phyloP scores from a whole-genome alignment of 2,113 vertebrate species.

The Bubo bubo region DNA sequence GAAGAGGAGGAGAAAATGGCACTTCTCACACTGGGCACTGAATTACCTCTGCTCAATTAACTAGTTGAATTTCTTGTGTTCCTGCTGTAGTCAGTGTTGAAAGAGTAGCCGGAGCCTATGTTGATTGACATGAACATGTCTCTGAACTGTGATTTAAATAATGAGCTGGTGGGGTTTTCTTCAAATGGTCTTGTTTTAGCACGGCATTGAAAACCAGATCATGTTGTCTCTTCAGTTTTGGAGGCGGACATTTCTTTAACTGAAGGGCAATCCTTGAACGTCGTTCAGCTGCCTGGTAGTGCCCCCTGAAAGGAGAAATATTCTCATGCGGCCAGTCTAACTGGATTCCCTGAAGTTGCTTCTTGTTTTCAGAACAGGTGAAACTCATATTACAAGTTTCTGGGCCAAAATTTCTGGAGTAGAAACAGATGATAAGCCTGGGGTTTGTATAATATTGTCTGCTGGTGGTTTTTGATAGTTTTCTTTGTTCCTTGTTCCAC shows the following conservation, averaged over 20 bases:
- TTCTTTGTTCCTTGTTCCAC: background rate
- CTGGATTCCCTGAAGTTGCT: background rate
- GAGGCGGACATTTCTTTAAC: background rate
- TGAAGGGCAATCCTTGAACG: background rate
- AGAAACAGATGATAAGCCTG: background rate
- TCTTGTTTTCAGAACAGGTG: background rate
- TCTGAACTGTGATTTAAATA: background rate
- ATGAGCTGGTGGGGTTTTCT: background rate
- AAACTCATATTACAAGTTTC: background rate
- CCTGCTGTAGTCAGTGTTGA: background rate
- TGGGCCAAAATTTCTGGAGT: background rate
- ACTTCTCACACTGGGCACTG: fast-evolving
- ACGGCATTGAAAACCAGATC: background rate
- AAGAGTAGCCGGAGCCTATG: background rate
- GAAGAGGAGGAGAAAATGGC: background rate
- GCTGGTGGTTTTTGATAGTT: background rate
- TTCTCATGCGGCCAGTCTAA: fast-evolving
- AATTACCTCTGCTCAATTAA: background rate
- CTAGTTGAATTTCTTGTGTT: background rate
- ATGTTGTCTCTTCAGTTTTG: background rate
- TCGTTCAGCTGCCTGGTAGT: background rate
- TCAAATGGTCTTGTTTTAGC: background rate
- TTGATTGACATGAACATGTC: background rate
- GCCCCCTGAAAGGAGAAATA: background rate
- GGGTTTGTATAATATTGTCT: background rate